Evolutionary conservation across 2,888 invertebrate genomes (phyloP).

Genomic region (Sinhomidia bicolor): DNA sequence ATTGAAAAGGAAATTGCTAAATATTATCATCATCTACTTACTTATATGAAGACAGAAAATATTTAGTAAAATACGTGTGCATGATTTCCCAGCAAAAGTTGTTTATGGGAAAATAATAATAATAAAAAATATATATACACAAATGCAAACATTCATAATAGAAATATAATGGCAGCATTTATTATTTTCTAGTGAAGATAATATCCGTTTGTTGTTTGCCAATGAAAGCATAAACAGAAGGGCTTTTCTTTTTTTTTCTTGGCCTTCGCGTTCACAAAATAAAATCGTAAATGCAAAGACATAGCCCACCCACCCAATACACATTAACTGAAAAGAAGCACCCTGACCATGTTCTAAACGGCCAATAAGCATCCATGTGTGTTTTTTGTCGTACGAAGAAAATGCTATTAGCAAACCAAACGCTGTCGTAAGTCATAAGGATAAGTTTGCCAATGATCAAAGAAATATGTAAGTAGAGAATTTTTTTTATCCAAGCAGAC

Average conservation of each 20-base stretch:
- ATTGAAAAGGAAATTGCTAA: not conserved
- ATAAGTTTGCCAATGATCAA: slow-evolving; percentile 54
- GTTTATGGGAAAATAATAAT: no score
- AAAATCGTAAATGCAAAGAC: slow-evolving; percentile 27
- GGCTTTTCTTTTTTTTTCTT: slow-evolving; percentile 13
- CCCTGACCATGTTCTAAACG: not conserved
- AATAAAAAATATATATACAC: no score
- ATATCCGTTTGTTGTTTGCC: slow-evolving; percentile 44
- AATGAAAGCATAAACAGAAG: slow-evolving; percentile 45
- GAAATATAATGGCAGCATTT: not conserved
- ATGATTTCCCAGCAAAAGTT: no score
- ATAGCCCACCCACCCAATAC: not conserved
- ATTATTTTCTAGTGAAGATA: not conserved
- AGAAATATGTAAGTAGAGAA: slow-evolving; percentile 35
- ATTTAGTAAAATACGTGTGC: no score
- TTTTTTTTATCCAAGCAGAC: slow-evolving; percentile 48
- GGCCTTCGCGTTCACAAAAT: not conserved
- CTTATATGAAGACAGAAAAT: no score
- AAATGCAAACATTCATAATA: not conserved
- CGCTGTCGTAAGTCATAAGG: slow-evolving; percentile 24
- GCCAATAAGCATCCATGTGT: not conserved
- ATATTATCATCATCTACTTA: no score
- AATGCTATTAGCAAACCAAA: slow-evolving; percentile 61
- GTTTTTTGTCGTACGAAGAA: slow-evolving; percentile 15
- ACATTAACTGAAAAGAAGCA: slow-evolving; percentile 36